Evolutionary conservation across 2,888 invertebrate species (phyloP).

Genomic region (Pyrgus malvae): DNA sequence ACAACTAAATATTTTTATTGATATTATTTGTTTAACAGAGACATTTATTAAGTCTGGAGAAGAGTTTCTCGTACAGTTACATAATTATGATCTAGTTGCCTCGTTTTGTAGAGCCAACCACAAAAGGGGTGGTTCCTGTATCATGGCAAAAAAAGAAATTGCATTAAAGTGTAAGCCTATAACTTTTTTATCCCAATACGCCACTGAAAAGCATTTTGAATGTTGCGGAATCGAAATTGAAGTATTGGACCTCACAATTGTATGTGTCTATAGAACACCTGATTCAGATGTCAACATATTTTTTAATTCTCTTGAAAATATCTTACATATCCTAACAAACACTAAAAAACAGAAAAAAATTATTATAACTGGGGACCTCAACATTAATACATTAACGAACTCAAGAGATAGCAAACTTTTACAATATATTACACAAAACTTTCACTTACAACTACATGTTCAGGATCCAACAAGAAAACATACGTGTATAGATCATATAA

Average conservation of each 20-base stretch:
- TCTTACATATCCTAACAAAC: background rate
- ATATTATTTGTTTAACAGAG: no score
- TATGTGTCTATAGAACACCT: background rate
- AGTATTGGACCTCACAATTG: background rate
- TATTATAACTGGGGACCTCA: background rate
- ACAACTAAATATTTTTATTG: no score
- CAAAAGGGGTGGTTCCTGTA: background rate
- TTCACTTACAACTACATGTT: background rate
- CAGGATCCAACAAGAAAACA: background rate
- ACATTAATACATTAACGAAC: background rate
- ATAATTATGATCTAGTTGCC: no score
- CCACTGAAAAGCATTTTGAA: background rate
- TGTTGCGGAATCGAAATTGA: background rate
- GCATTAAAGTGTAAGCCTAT: background rate
- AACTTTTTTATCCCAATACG: background rate
- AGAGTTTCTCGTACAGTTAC: no score
- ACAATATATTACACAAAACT: background rate
- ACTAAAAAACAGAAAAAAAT: background rate
- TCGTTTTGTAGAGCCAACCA: background rate
- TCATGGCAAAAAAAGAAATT: background rate
- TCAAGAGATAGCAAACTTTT: background rate
- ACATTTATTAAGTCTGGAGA: no score
- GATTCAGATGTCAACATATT: background rate
- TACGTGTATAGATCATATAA: conserved; percentile 1
- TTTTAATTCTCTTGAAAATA: background rate